Evolutionary conservation across 2,113 vertebrate genomes (phyloP), one percentile per base, ranked within the genome.

Genomic region (Dasyprocta punctata): DNA sequence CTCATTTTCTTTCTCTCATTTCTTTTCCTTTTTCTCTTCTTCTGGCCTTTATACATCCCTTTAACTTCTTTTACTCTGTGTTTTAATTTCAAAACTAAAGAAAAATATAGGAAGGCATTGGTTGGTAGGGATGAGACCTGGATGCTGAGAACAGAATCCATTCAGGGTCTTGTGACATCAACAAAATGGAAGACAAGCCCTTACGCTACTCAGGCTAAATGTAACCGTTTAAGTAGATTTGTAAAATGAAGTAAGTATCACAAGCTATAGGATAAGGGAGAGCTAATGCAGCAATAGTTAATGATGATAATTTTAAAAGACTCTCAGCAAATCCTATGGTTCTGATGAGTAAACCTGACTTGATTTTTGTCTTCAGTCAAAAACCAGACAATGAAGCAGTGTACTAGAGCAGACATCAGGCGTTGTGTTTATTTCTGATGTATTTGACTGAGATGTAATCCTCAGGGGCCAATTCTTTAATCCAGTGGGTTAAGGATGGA

Each of bases 61-160:
- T 77, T 85, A 49, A 20, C 61, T 89, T 3, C 1, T 84, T 77
- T 84, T 44, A 2, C 28, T 12, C 11, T 24, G 49, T 6, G 38
- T 93, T 93, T 33, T 52, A 89, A 52, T 77, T 83, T 38, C 49
- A 78, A 58, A 73, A 17, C 73, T 65, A 33, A 92, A 95, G 30
- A 67, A 77, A 77, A 56, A 20, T 22, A 86, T 61, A 7, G 28
- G 52, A 86, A 86, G 28, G 6, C 52, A 63, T 41, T n/a, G n/a
- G 33, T 14, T 12, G 58, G 8, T 26, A 30, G 87, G 17, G 36
- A 30, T 56, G 28, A 92, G 38, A 11, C 60, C 41, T 61, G 26
- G n/a, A n/a, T 19, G 33, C 19, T 86, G 44, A 63, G n/a, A 56
- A 11, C 49, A 92, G 78, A 58, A 20, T 60, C 54, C 17, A 52